A percentile compares a stretch with the other conserved stretches of the same genome.
These are phyloP conservation scores for Malthinus flaveolus DNA, from an alignment of 2,888 invertebrate genomes.

Conservation along the genomic window DNA sequence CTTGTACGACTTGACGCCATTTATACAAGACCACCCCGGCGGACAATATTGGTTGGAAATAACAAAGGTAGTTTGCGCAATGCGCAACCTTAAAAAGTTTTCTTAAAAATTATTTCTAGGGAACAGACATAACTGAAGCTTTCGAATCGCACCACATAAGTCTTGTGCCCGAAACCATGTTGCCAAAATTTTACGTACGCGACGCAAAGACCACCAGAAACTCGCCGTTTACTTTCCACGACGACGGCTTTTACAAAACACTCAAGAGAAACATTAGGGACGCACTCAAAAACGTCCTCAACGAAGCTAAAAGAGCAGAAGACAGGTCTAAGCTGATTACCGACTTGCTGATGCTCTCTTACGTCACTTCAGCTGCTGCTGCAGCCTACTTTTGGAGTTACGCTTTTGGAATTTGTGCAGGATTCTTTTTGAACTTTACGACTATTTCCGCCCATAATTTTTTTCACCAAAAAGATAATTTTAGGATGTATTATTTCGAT, in stretches of 20 bases:
- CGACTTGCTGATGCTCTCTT: slow-evolving; percentile 47
- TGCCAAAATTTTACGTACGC: slow-evolving; percentile 67
- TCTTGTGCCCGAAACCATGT: slow-evolving; percentile 58
- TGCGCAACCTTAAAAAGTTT: neutral
- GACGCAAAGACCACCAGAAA: slow-evolving; percentile 65
- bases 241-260: slow-evolving; percentile 73
- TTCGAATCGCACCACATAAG: slow-evolving; percentile 75
- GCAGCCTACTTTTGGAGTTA: slow-evolving; percentile 50
- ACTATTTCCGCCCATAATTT: slow-evolving; percentile 70
- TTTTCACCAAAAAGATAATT: slow-evolving; percentile 71
- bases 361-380: slow-evolving; percentile 48
- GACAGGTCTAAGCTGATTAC: slow-evolving; percentile 51
- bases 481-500: slow-evolving; percentile 75
- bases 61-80: slow-evolving; percentile 60
- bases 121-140: slow-evolving; percentile 78
- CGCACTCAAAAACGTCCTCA: slow-evolving; percentile 59
- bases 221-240: slow-evolving; percentile 71
- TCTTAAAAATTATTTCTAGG: slow-evolving; percentile 59
- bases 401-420: slow-evolving; percentile 57
- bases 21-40: slow-evolving; percentile 82
- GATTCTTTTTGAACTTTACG: slow-evolving; percentile 61
- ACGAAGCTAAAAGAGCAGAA: slow-evolving; percentile 40
- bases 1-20: slow-evolving; percentile 83
- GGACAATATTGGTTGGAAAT: slow-evolving; percentile 75
- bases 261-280: slow-evolving; percentile 63